Conservation (phyloP, 1,140 invertebrate species). For the Solenopsis fugax region DNA sequence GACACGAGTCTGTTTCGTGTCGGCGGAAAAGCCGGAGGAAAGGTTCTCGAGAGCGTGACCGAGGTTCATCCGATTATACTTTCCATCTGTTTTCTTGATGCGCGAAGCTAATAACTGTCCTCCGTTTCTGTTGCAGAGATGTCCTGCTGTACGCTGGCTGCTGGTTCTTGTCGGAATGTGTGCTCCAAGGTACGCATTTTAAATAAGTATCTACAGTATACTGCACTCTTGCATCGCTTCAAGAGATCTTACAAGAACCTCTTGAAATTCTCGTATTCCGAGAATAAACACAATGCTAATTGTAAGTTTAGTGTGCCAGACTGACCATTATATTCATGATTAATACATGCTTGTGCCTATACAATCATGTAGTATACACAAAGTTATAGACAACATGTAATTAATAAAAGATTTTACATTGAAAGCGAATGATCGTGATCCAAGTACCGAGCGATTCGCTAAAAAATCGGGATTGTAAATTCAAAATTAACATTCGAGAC, state of each 20-base stretch:
- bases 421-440: not conserved
- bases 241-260: not conserved
- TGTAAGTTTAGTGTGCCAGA: not conserved
- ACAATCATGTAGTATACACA: not conserved
- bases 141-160: constrained; percentile 79
- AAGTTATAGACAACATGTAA: not conserved
- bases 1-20: constrained; percentile 75
- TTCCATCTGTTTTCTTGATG: constrained; percentile 59
- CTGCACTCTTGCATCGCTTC: not conserved
- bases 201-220: constrained; percentile 9
- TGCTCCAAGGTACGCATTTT: constrained; percentile 79
- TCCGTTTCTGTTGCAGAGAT: constrained; percentile 81
- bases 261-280: not conserved
- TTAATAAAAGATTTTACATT: not conserved
- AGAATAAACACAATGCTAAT: not conserved
- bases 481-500: not conserved
- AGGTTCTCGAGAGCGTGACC: constrained; percentile 36
- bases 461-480: constrained; percentile 14
- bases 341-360: not conserved
- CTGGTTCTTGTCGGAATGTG: constrained; percentile 80
- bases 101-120: constrained; percentile 26
- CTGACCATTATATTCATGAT: not conserved
- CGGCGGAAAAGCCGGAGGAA: constrained; percentile 50
- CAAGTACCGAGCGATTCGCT: not conserved
- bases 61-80: constrained; percentile 15